Base-by-base conservation (phyloP, 2,797 vertebrate genomes). In the Sylvilagus floridanus region DNA sequence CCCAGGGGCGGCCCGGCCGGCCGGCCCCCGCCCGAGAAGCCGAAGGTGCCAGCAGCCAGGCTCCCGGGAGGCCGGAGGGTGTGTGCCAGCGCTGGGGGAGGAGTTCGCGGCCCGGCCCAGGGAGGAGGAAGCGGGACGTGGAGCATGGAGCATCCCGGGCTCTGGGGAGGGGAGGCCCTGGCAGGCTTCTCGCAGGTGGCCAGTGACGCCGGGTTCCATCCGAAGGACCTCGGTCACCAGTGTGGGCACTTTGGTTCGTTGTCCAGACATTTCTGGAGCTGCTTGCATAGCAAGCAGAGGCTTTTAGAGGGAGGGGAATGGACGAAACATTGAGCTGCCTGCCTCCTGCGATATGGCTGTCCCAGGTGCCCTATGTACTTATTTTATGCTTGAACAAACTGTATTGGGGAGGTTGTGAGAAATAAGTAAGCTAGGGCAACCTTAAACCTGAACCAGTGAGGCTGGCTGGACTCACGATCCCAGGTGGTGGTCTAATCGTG, bases 11-110 rank as follows among this genome's bases (percentile, higher is more conserved):
- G 84, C 72, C 78, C 17, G 19, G 35, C 30, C 93, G 22, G 30
- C 28, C 73, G 9, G 65, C 97, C 68, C 85, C 95, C 42, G 32
- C 5, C 0, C 54, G 90, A 11, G 95, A 72, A 84, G 66, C 95
- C n/a, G 97, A 76, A 93, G 66, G 92, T 71, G 69, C 54, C 32
- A 8, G 73, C 28, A 47, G 72, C 13, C 78, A 94, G 82, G 73
- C 52, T 12, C 78, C 62, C 7, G 95, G 63, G 30, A 84, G 47
- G 47, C 13, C 21, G 0, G 90, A 95, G 91, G 97, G 96, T 47
- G 32, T 95, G 71, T 94, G 87, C 81, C 2, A 30, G 84, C 87
- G 62, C 87, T 54, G 52, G 82, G 94, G 95, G 95, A 88, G 87
- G 87, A 87, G 78, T 42, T 54, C 75, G 69, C 28, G 37, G 10